These are phyloP conservation scores for Gymnocephalus cernua DNA, from an alignment of 2,113 vertebrate species.

Conservation along the genomic window DNA sequence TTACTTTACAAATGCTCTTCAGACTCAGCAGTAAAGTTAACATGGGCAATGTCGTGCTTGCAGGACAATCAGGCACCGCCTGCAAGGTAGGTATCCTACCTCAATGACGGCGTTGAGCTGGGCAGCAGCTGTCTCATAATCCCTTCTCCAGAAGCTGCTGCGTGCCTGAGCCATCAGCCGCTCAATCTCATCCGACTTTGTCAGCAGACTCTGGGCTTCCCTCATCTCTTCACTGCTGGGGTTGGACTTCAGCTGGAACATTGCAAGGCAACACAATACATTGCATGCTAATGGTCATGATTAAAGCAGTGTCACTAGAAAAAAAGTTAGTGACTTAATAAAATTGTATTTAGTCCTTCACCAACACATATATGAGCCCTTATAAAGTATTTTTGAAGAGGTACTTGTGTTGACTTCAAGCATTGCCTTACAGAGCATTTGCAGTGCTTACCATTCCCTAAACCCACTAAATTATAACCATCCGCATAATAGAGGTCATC, in stretches of 20 bases:
- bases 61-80: slow-evolving; percentile 4
- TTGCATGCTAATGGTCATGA: neutral
- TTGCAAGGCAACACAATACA: slow-evolving; percentile 19
- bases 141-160: slow-evolving; percentile 82
- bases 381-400: slow-evolving; percentile 1
- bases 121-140: slow-evolving; percentile 86
- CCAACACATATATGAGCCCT: neutral
- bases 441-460: slow-evolving; percentile 32
- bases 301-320: neutral
- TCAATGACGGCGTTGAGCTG: slow-evolving; percentile 91
- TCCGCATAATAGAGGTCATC: slow-evolving; percentile 53
- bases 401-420: slow-evolving; percentile 18
- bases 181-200: slow-evolving; percentile 93
- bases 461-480: slow-evolving; percentile 57
- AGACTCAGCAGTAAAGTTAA: neutral
- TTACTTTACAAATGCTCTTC: neutral
- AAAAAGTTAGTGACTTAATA: neutral
- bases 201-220: slow-evolving; percentile 90
- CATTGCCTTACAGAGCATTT: slow-evolving; percentile 9
- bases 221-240: slow-evolving; percentile 90
- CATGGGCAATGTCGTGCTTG: neutral
- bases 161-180: slow-evolving; percentile 86
- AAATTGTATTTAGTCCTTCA: neutral
- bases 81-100: slow-evolving; percentile 79
- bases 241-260: slow-evolving; percentile 91